Percentiles rank a stretch among this genome's conserved stretches.
Conservation (phyloP, 1,140 invertebrate genomes). For the Colletes latitarsis region DNA sequence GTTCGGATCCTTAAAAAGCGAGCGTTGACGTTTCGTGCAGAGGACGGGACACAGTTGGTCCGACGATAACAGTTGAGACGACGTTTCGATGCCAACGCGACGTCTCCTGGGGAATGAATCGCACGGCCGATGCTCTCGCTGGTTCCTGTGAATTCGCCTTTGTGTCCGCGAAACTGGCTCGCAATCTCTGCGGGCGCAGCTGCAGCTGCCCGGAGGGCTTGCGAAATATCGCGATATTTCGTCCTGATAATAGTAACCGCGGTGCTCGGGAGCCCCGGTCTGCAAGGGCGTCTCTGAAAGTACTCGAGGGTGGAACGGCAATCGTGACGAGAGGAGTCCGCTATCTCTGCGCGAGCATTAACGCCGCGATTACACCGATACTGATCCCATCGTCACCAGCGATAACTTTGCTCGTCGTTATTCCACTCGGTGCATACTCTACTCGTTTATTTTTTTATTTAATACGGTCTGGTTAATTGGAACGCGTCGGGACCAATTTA, state of each 20-base stretch:
- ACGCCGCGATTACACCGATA: conserved; percentile 2
- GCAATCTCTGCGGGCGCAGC: conserved; percentile 44
- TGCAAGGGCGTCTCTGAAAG: conserved; percentile 23
- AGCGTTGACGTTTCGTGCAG: not conserved
- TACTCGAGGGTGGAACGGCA: not conserved
- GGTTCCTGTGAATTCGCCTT: conserved; percentile 43
- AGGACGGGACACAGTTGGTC: not conserved
- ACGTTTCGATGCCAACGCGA: conserved; percentile 21
- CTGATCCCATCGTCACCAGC: not conserved
- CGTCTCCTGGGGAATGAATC: conserved; percentile 42
- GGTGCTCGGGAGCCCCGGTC: not conserved
- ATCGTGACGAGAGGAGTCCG: not conserved
- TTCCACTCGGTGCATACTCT: not conserved
- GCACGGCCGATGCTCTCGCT: conserved; percentile 9
- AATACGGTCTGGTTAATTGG: too few species aligned
- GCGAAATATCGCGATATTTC: conserved; percentile 56
- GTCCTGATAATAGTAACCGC: conserved; percentile 36
- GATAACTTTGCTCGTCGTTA: not conserved
- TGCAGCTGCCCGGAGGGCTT: conserved; percentile 34
- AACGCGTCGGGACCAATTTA: too few species aligned
- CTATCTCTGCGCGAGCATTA: conserved; percentile 36
- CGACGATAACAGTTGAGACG: conserved; percentile 1
- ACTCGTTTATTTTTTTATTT: too few species aligned
- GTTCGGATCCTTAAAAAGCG: not conserved
- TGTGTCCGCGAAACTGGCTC: conserved; percentile 36